Percentiles rank a stretch among this genome's conserved stretches.
phyloP scores from a whole-genome alignment of 2,888 invertebrate species.

The Phortica magna region DNA sequence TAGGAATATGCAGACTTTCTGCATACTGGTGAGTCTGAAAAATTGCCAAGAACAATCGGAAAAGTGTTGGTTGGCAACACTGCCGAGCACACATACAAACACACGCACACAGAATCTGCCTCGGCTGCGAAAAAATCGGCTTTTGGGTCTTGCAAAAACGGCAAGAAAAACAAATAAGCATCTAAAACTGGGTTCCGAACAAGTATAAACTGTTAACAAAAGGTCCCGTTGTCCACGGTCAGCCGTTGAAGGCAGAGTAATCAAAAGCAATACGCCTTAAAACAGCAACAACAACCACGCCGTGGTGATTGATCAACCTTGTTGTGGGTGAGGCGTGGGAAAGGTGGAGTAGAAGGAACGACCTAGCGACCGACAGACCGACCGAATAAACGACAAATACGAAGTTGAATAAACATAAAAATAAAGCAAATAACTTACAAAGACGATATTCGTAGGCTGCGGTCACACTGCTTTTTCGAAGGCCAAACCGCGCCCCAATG shows the following conservation, averaged over 20 bases:
- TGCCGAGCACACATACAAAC: slow-evolving; percentile 40
- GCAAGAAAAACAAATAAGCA: slow-evolving; percentile 51
- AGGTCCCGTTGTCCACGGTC: not conserved
- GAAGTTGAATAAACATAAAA: slow-evolving; percentile 37
- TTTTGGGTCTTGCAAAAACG: slow-evolving; percentile 1
- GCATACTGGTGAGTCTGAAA: no score
- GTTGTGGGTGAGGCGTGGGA: slow-evolving; percentile 32
- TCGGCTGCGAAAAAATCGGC: slow-evolving; percentile 44
- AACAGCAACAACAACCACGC: slow-evolving; percentile 44
- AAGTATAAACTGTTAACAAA: slow-evolving; percentile 3
- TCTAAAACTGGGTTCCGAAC: slow-evolving; percentile 48
- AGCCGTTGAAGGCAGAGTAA: not conserved
- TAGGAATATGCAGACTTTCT: no score
- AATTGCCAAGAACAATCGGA: no score
- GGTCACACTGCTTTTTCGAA: slow-evolving; percentile 59
- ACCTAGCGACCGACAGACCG: slow-evolving; percentile 41
- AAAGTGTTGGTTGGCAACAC: not conserved
- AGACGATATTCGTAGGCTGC: slow-evolving; percentile 44
- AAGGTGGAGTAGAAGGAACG: slow-evolving; percentile 46
- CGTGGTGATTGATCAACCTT: slow-evolving; percentile 28
- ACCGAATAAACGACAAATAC: slow-evolving; percentile 35
- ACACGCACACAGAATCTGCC: slow-evolving; percentile 41
- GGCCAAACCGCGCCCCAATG: slow-evolving; percentile 72
- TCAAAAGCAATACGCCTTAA: slow-evolving; percentile 51
- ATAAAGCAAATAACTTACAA: slow-evolving; percentile 40